Conservation (phyloP, 2,113 vertebrate species). For the Tringa solitaria region DNA sequence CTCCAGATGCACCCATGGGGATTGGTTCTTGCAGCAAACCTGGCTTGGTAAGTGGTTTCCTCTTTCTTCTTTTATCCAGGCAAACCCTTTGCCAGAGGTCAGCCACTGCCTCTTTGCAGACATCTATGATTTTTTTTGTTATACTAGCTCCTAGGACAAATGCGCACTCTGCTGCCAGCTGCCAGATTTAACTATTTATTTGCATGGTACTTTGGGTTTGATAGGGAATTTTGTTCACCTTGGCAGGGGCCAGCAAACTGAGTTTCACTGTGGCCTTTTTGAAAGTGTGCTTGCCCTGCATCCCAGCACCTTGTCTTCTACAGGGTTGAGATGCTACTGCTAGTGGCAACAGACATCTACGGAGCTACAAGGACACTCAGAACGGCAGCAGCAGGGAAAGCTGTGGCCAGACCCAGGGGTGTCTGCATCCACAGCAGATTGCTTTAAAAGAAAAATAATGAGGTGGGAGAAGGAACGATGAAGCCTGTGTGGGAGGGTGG, state of each 20-base stretch:
- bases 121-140: not conserved
- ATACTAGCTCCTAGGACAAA: not conserved
- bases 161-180: not conserved
- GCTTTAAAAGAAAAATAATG: not conserved
- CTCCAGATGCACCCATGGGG: not conserved
- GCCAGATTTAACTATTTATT: not conserved
- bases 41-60: not conserved
- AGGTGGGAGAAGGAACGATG: not conserved
- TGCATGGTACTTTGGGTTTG: not conserved
- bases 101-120: not conserved
- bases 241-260: not conserved
- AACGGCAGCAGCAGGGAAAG: not conserved
- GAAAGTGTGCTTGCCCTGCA: not conserved
- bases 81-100: not conserved
- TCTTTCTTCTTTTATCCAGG: not conserved
- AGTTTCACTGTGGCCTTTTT: not conserved
- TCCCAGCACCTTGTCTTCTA: not conserved
- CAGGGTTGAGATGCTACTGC: not conserved
- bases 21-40: not conserved
- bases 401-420: not conserved
- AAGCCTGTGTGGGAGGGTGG: not conserved
- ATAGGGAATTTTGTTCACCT: not conserved
- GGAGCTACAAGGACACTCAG: not conserved
- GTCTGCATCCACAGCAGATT: not conserved
- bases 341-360: not conserved